These are phyloP conservation scores for Acropora tenuis DNA, from an alignment of 64 coral and sea anemone species.

Conservation along the genomic window DNA sequence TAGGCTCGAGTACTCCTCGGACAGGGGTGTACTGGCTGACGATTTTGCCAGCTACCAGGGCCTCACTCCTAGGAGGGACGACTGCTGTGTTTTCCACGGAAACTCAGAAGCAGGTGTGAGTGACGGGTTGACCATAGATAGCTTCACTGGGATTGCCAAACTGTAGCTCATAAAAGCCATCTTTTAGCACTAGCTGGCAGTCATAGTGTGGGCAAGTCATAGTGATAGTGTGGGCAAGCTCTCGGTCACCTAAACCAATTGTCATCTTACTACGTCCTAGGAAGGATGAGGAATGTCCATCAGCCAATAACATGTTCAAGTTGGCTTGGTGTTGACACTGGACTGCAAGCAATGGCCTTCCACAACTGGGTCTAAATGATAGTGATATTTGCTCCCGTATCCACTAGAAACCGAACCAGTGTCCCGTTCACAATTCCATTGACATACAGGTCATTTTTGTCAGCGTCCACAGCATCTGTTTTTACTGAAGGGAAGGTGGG, in stretches of 20 bases:
- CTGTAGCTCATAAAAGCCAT: not conserved
- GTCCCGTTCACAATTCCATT: not conserved
- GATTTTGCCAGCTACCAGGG: constrained; percentile 28
- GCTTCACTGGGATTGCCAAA: too few relatives aligned
- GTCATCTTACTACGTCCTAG: constrained; percentile 9
- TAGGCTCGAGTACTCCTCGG: constrained; percentile 35
- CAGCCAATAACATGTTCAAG: constrained; percentile 3
- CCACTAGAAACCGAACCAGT: constrained; percentile 18
- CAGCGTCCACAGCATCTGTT: not conserved
- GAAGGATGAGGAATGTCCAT: not conserved
- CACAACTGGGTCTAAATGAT: not conserved
- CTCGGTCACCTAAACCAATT: not conserved
- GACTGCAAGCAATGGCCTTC: not conserved
- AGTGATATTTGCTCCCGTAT: constrained; percentile 46
- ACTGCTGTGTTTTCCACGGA: not conserved
- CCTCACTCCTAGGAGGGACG: constrained; percentile 48
- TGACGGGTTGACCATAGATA: too few relatives aligned
- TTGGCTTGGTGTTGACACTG: not conserved
- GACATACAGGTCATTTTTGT: constrained; percentile 29
- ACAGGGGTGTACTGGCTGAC: not conserved
- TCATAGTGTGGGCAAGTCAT: constrained; percentile 14
- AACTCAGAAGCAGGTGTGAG: not conserved
- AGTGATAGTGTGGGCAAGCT: not conserved
- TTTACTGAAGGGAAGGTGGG: not conserved
- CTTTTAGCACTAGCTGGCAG: not conserved